Conservation (phyloP, 2,113 vertebrate genomes). For the Tringa solitaria region DNA sequence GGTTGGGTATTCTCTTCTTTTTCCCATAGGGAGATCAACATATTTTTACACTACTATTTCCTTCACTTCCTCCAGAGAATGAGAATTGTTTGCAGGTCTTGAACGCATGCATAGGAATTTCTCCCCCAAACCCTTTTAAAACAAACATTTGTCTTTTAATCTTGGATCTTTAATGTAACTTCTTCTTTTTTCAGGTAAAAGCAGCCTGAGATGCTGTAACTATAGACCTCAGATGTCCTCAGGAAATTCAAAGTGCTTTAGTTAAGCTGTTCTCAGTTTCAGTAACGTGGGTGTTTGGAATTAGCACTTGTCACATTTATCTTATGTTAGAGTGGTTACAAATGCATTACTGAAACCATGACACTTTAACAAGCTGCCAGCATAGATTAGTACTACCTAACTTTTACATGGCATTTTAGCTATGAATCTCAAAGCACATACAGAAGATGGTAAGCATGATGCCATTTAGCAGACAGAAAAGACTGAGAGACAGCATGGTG, state of each 20-base stretch:
- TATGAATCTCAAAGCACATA: background rate
- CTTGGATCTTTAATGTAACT: background rate
- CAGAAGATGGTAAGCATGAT: background rate
- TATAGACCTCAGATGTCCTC: slow-evolving; percentile 23
- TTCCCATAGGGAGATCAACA: background rate
- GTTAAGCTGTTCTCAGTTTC: slow-evolving; percentile 42
- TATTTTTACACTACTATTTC: background rate
- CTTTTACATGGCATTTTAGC: slow-evolving; percentile 2
- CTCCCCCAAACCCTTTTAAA: background rate
- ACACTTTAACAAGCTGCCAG: slow-evolving; percentile 52
- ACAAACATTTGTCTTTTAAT: background rate
- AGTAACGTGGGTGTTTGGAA: slow-evolving; percentile 15
- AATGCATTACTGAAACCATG: slow-evolving; percentile 33
- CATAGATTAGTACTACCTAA: slow-evolving; percentile 1
- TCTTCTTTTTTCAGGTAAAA: slow-evolving; percentile 8
- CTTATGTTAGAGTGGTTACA: slow-evolving; percentile 28
- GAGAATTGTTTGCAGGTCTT: background rate
- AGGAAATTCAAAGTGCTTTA: slow-evolving; percentile 28
- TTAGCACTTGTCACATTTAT: slow-evolving; percentile 61
- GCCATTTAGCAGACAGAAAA: background rate
- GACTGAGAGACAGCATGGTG: background rate
- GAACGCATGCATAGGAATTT: background rate
- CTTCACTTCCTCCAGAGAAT: background rate
- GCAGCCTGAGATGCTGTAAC: background rate
- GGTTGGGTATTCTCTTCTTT: background rate